These are phyloP conservation scores for Bicyclus anynana DNA, from an alignment of 1,140 invertebrate species.

Conservation along the genomic window DNA sequence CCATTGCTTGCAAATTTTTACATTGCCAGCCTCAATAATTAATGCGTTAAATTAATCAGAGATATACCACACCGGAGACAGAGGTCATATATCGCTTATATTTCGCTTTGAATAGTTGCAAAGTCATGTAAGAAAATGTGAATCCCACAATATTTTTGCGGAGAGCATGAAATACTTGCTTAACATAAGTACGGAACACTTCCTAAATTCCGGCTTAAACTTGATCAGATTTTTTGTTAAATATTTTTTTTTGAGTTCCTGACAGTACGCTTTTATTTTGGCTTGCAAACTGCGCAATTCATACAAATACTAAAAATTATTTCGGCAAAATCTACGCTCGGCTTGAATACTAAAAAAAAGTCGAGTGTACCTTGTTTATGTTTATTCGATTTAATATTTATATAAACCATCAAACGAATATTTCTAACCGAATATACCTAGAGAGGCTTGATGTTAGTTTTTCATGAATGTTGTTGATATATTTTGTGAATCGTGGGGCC, in stretches of 20 bases:
- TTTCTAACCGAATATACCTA: background rate
- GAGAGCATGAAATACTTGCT: background rate
- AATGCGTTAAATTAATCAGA: too few relatives aligned
- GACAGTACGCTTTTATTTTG: background rate
- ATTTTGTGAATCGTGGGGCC: too few relatives aligned
- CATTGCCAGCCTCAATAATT: too few relatives aligned
- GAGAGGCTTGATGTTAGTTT: background rate
- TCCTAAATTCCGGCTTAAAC: background rate
- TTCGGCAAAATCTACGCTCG: background rate
- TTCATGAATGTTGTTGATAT: background rate
- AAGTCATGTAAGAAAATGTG: too few relatives aligned
- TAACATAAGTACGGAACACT: background rate
- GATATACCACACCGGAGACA: too few relatives aligned
- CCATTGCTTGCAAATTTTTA: too few relatives aligned
- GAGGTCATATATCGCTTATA: too few relatives aligned
- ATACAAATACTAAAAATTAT: slow-evolving; percentile 1
- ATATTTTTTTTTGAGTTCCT: background rate
- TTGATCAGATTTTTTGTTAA: background rate
- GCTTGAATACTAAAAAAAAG: background rate
- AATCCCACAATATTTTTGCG: too few relatives aligned
- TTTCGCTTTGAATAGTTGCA: too few relatives aligned
- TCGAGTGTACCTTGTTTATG: background rate
- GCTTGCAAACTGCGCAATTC: slow-evolving; percentile 1
- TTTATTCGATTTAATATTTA: background rate
- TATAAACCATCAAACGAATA: background rate